Evolutionary conservation across 2,797 vertebrate genomes (phyloP).

Genomic region (Zalophus californianus): DNA sequence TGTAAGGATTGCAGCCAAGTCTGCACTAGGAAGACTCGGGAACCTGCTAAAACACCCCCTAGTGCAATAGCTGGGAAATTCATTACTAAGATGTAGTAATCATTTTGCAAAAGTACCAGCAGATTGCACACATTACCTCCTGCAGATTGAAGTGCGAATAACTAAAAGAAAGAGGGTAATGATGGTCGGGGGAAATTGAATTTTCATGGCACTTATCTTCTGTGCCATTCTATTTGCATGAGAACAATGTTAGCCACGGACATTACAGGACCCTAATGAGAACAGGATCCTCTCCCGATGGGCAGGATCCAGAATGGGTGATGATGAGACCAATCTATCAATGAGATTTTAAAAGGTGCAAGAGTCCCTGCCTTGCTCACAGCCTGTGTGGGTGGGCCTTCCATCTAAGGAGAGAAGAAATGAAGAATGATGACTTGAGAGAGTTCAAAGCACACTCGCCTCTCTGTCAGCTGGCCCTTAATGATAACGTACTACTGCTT

Average conservation of each 20-base stretch:
- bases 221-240: conserved; percentile 85
- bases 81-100: conserved; percentile 71
- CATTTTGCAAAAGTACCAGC: conserved; percentile 78
- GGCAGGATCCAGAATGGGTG: conserved; percentile 87
- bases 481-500: conserved; percentile 88
- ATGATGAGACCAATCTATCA: conserved; percentile 93
- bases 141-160: conserved; percentile 80
- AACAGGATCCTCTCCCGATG: conserved; percentile 82
- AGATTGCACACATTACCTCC: conserved; percentile 80
- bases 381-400: conserved; percentile 87
- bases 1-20: neutral
- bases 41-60: conserved; percentile 33
- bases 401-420: conserved; percentile 88
- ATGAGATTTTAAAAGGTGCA: conserved; percentile 93
- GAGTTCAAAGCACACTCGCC: conserved; percentile 85
- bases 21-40: neutral
- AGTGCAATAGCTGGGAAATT: conserved; percentile 60
- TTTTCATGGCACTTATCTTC: conserved; percentile 83
- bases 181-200: conserved; percentile 77
- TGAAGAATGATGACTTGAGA: conserved; percentile 90
- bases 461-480: conserved; percentile 87
- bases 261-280: conserved; percentile 84
- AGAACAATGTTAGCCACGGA: conserved; percentile 85
- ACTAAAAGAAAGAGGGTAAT: conserved; percentile 82
- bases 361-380: conserved; percentile 88